A percentile compares a stretch with the other conserved stretches of the same genome.
Evolutionary conservation across 1,140 invertebrate genomes (phyloP).

Genomic region (Drosophila athabasca): DNA sequence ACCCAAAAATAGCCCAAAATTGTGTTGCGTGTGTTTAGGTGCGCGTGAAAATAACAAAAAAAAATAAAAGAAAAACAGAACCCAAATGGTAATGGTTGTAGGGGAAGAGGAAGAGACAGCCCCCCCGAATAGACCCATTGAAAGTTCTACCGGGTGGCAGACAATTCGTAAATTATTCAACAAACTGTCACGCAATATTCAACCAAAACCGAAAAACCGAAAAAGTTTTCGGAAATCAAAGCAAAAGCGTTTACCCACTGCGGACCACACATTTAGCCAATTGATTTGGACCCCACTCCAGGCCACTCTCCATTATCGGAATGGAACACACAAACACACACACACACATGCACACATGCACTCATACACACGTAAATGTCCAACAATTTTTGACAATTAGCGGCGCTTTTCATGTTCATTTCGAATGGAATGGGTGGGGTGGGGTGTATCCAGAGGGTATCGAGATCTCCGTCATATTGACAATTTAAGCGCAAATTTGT

Average conservation of each 20-base stretch:
- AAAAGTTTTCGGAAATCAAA: slow-evolving; percentile 62
- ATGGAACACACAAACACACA: slow-evolving; percentile 18
- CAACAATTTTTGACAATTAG: slow-evolving; percentile 82
- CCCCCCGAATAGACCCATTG: slow-evolving; percentile 17
- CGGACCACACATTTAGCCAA: slow-evolving; percentile 65
- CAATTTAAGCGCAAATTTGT: slow-evolving; percentile 81
- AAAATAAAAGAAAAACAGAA: slow-evolving; percentile 1
- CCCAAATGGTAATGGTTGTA: not conserved
- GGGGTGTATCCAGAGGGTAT: slow-evolving; percentile 1
- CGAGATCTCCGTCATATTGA: slow-evolving; percentile 68
- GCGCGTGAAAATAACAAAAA: slow-evolving; percentile 69
- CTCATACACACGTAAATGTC: slow-evolving; percentile 36
- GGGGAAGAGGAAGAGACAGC: not conserved
- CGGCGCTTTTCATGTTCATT: slow-evolving; percentile 76
- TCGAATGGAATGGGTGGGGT: not conserved
- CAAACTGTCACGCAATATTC: slow-evolving; percentile 80
- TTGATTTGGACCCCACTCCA: slow-evolving; percentile 53
- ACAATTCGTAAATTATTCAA: slow-evolving; percentile 79
- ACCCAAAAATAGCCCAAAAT: slow-evolving; percentile 41
- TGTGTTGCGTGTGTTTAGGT: slow-evolving; percentile 79
- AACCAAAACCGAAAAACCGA: slow-evolving; percentile 24
- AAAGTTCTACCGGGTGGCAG: slow-evolving; percentile 46
- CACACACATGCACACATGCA: slow-evolving; percentile 39
- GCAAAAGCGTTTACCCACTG: slow-evolving; percentile 53
- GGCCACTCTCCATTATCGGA: slow-evolving; percentile 18